Base-by-base conservation (phyloP, 2,113 vertebrate species). In the Myotis davidii region DNA sequence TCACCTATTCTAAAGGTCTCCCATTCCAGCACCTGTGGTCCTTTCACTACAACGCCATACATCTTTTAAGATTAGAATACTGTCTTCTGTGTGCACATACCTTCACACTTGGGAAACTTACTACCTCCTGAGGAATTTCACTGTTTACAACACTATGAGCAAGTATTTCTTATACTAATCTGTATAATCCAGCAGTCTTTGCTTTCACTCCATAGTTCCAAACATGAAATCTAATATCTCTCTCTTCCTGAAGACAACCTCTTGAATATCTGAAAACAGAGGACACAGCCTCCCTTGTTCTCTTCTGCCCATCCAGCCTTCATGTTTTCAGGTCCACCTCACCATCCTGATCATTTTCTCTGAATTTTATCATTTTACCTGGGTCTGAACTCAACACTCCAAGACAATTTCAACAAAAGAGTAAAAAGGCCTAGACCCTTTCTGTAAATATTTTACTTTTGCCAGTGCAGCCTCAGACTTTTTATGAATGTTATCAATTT, bases 381-480 rank as follows among this genome's bases (percentile, higher is more conserved):
- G 34, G 18, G 67, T 70, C 23, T 70, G 32, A 95, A 37, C 42
- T 69, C 76, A 79, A 67, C 9, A 50, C 23, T 85, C 25, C 56
- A 94, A 96, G 89, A 56, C 42, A 67, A 34, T 92, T 70, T 92
- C 21, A 85, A 76, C 34, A 84, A 42, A 6, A 61, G 12, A 88
- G 10, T 56, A 42, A 86, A 65, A 83, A 34, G 12, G 7, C 10
- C 64, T 67, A 21, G 3, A 64, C 25, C 20, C 52, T 59, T 89
- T 82, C 52, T 91, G 37, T 72, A n/a, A 39, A 78, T 69, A 56
- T 42, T 48, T 69, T 29, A 70, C 29, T 77, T 70, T 32, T 50
- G 34, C 34, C 79, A 82, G 11, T 27, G 64, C 9, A 48, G 37
- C 32, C 29, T 85, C 45, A 82, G 32, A 85, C 74, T 42, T 92